Evolutionary conservation across 2,113 vertebrate species (phyloP).

Genomic region (Spheniscus mendiculus): DNA sequence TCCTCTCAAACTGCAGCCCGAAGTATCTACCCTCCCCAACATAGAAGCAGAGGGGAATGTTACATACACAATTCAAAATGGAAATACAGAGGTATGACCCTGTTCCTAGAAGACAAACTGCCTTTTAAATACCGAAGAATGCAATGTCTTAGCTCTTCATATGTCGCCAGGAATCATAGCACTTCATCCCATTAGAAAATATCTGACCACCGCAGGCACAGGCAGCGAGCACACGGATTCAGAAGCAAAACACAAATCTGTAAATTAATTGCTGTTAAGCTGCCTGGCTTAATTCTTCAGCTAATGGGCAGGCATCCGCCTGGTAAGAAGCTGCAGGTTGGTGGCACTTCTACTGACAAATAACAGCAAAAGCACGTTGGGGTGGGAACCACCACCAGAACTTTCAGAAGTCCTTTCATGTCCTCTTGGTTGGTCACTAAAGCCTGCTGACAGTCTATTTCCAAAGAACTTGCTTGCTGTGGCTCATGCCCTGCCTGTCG

Average conservation of each 20-base stretch:
- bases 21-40: neutral
- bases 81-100: neutral
- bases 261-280: neutral
- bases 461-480: neutral
- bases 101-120: neutral
- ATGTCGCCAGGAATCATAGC: neutral
- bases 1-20: neutral
- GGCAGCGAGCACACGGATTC: fast-evolving
- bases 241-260: neutral
- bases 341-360: neutral
- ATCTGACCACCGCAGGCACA: neutral
- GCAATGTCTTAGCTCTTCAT: neutral
- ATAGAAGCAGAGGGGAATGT: neutral
- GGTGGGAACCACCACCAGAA: neutral
- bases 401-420: neutral
- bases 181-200: neutral
- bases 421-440: neutral
- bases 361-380: neutral
- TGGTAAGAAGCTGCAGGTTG: neutral
- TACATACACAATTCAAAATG: neutral
- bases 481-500: neutral
- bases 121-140: neutral
- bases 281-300: neutral
- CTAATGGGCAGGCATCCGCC: neutral
- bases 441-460: neutral